phyloP scores from a whole-genome alignment of 1,140 invertebrate species.

The Drosophila rufa region DNA sequence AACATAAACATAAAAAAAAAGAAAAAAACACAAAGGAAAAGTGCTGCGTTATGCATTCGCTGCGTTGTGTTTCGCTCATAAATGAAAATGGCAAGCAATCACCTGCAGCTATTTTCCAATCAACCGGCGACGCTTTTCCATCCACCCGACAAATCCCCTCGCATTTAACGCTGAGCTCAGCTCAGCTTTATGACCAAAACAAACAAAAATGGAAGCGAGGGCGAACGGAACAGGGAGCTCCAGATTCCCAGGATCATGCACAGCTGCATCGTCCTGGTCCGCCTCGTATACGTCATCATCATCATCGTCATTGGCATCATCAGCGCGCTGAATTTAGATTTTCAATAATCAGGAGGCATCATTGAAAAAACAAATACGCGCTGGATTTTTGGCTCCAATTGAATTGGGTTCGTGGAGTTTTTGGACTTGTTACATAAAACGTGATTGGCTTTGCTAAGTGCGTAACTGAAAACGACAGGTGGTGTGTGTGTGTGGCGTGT shows the following conservation, averaged over 20 bases:
- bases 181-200: conserved; percentile 73
- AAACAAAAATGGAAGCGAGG: conserved; percentile 34
- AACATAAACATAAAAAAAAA: background rate
- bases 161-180: conserved; percentile 59
- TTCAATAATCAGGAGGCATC: conserved; percentile 83
- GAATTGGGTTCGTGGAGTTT: conserved; percentile 53
- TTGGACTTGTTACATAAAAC: conserved; percentile 66
- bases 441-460: conserved; percentile 74
- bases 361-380: conserved; percentile 82
- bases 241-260: conserved; percentile 13
- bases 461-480: conserved; percentile 55
- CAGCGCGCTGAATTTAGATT: conserved; percentile 73
- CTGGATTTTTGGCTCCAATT: conserved; percentile 72
- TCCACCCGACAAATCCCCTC: conserved; percentile 52
- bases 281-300: conserved; percentile 38
- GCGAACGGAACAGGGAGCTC: background rate
- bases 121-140: conserved; percentile 59
- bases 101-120: conserved; percentile 80
- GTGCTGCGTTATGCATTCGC: conserved; percentile 34
- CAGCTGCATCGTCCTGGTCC: conserved; percentile 44
- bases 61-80: conserved; percentile 56
- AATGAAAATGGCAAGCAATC: conserved; percentile 75
- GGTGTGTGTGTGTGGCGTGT: background rate
- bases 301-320: conserved; percentile 32
- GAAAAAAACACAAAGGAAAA: background rate